Conservation (phyloP, 2,888 invertebrate species). For the Epinotia demarniana region DNA sequence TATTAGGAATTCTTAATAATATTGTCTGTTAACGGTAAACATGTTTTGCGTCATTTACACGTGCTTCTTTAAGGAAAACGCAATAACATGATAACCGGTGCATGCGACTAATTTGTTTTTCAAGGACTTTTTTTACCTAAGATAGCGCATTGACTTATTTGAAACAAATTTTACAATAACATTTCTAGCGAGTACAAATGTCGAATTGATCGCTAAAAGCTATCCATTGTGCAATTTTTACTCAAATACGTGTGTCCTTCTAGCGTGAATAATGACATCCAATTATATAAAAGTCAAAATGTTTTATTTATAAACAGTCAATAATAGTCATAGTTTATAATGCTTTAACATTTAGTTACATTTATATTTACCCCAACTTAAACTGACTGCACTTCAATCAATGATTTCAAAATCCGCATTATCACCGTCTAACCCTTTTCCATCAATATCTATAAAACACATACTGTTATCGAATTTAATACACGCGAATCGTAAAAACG, state of each 20-base stretch:
- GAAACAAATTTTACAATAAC: not conserved
- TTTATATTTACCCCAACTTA: not conserved
- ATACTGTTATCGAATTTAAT: conserved; percentile 39
- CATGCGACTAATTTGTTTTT: conserved; percentile 57
- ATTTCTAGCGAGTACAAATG: not conserved
- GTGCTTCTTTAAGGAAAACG: conserved; percentile 39
- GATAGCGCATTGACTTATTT: conserved; percentile 25
- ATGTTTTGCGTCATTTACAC: conserved; percentile 37
- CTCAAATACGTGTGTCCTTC: no score
- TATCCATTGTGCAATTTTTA: not conserved
- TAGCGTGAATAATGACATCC: no score
- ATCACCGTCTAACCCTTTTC: conserved; percentile 48
- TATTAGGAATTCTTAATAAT: conserved; percentile 1
- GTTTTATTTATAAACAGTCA: no score
- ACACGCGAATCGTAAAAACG: conserved; percentile 26
- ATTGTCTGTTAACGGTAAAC: conserved; percentile 19
- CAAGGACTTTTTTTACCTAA: conserved; percentile 12
- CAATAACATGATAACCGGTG: conserved; percentile 57
- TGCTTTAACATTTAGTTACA: not conserved
- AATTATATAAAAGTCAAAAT: no score
- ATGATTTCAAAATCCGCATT: not conserved
- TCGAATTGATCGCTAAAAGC: not conserved
- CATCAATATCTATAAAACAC: conserved; percentile 41
- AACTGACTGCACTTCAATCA: not conserved
- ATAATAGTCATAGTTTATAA: no score